Evolutionary conservation across 2,888 invertebrate species (phyloP).

Genomic region (Pristionchus mayeri): DNA sequence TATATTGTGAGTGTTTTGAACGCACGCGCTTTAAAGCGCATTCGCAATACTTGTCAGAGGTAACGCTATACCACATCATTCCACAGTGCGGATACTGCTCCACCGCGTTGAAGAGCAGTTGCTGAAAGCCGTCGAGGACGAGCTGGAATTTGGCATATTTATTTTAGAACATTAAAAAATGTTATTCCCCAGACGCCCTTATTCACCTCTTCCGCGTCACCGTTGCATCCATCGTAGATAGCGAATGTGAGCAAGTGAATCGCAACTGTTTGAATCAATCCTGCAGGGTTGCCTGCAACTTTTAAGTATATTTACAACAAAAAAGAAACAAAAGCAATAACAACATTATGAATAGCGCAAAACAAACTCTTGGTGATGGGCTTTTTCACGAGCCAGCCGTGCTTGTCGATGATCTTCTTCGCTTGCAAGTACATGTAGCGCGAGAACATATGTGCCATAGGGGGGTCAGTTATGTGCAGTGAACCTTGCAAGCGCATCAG

Average conservation of each 20-base stretch:
- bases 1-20: no score
- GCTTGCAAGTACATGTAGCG: slow-evolving; percentile 12
- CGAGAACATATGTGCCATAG: not conserved
- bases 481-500: not conserved
- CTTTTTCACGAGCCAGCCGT: not conserved
- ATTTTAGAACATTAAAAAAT: not conserved
- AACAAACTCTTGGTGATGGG: not conserved
- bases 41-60: no score
- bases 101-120: not conserved
- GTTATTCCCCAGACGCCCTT: no score
- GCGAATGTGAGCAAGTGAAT: not conserved
- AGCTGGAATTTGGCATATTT: not conserved
- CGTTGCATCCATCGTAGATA: no score
- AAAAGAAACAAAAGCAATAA: no score
- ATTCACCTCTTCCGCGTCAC: not conserved
- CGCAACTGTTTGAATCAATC: not conserved
- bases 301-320: no score
- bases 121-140: not conserved
- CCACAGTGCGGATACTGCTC: slow-evolving; percentile 25
- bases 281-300: not conserved
- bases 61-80: not conserved
- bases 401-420: no score
- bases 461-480: not conserved
- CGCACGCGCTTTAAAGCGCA: no score
- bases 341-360: not conserved